Evolutionary conservation across 2,888 invertebrate species (phyloP).

Genomic region (Pristionchus japonicus): DNA sequence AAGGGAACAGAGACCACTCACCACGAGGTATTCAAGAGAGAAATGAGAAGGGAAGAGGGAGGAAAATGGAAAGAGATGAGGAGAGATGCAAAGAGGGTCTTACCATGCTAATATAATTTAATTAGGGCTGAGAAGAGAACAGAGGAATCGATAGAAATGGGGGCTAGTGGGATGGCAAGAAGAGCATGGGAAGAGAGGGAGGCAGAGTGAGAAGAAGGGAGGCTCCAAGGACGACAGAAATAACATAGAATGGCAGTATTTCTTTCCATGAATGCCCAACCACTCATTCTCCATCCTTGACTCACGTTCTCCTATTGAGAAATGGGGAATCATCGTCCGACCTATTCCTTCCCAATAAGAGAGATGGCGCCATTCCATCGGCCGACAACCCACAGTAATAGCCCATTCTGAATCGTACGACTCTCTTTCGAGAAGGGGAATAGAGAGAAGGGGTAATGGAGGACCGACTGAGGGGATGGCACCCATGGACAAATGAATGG

Average conservation of each 20-base stretch:
- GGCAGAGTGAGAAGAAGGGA: not conserved
- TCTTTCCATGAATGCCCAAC: not conserved
- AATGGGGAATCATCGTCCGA: not conserved
- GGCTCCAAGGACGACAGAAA: not conserved
- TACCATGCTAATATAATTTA: not conserved
- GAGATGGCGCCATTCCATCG: not conserved
- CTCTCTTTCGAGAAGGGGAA: not conserved
- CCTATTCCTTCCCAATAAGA: not conserved
- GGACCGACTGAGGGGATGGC: conserved; percentile 42
- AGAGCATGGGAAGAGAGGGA: not conserved
- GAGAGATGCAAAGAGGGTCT: not conserved
- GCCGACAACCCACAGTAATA: not conserved
- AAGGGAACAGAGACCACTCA: too few species aligned
- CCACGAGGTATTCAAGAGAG: too few species aligned
- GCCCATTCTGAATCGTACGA: not conserved
- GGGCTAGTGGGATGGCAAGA: not conserved
- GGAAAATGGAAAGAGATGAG: not conserved
- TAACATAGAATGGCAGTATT: not conserved
- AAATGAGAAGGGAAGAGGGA: too few species aligned
- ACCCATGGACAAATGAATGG: conserved; percentile 47
- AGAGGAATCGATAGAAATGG: not conserved
- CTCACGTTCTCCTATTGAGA: not conserved
- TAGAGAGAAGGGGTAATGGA: conserved; percentile 22
- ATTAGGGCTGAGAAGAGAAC: not conserved
- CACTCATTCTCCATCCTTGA: not conserved